These are phyloP conservation scores for Menidia menidia DNA, from an alignment of 2,797 vertebrate genomes.

Conservation along the genomic window DNA sequence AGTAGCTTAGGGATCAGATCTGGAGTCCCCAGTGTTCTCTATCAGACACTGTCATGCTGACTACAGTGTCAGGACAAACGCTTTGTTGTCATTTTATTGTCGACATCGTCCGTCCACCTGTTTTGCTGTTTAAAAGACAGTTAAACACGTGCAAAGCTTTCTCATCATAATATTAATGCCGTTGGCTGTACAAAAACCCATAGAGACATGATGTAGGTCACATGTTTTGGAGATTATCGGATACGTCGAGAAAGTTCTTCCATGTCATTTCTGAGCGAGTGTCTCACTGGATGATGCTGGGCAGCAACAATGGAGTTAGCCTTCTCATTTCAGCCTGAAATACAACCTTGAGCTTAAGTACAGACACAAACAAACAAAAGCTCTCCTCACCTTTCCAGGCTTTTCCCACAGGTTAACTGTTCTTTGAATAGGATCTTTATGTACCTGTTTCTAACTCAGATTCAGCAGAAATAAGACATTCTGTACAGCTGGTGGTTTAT, in stretches of 20 bases:
- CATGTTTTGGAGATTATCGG: background rate
- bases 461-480: slow-evolving; percentile 28
- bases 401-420: slow-evolving; percentile 41
- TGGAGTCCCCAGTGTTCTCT: slow-evolving; percentile 11
- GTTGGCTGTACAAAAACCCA: slow-evolving; percentile 14
- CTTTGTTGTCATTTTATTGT: slow-evolving; percentile 32
- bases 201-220: background rate
- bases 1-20: background rate
- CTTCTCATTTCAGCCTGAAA: slow-evolving; percentile 56
- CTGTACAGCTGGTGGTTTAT: background rate
- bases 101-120: slow-evolving; percentile 12
- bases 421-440: slow-evolving; percentile 42
- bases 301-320: slow-evolving; percentile 32
- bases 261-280: slow-evolving; percentile 22
- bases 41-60: slow-evolving; percentile 31
- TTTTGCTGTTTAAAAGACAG: slow-evolving; percentile 5
- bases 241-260: slow-evolving; percentile 45
- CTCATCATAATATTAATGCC: slow-evolving; percentile 3
- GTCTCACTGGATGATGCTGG: slow-evolving; percentile 11
- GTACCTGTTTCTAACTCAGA: slow-evolving; percentile 41
- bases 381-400: slow-evolving; percentile 33
- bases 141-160: slow-evolving; percentile 1
- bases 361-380: slow-evolving; percentile 27
- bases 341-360: slow-evolving; percentile 40
- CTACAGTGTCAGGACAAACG: slow-evolving; percentile 44